Percentiles rank a stretch among this genome's conserved stretches.
phyloP scores from a whole-genome alignment of 1,140 invertebrate species.

The Pseudomyrmex concolor region DNA sequence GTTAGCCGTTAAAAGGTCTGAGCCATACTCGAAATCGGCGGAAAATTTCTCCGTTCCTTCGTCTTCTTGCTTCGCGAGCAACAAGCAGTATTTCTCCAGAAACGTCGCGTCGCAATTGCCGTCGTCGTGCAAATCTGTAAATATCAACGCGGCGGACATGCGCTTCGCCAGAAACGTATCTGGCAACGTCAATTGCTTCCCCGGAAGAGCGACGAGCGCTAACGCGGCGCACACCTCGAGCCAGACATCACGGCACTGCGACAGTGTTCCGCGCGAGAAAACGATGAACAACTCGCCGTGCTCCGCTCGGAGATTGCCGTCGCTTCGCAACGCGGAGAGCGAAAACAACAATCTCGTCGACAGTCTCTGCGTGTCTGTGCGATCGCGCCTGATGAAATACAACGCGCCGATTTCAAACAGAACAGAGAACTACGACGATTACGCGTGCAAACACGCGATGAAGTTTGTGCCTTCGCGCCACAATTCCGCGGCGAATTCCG shows the following conservation, averaged over 20 bases:
- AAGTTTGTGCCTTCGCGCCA: conserved; percentile 49
- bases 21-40: neutral
- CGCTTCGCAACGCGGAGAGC: conserved; percentile 8
- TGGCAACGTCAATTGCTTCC: neutral
- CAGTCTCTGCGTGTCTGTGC: neutral
- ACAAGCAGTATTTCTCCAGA: neutral
- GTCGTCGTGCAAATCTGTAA: conserved; percentile 8
- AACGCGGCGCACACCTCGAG: conserved; percentile 24
- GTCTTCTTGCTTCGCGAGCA: conserved; percentile 17
- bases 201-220: neutral
- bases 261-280: conserved; percentile 22
- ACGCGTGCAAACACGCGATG: neutral
- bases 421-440: conserved; percentile 49
- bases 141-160: neutral
- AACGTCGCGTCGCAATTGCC: conserved; percentile 6
- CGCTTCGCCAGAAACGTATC: conserved; percentile 2
- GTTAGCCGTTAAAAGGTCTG: conserved; percentile 7
- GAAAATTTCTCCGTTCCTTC: neutral
- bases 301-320: conserved; percentile 11
- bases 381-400: conserved; percentile 34
- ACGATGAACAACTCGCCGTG: conserved; percentile 1
- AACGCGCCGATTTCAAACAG: conserved; percentile 37
- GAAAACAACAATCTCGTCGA: conserved; percentile 34
- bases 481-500: conserved; percentile 48
- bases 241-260: conserved; percentile 26